Percentiles rank a stretch among this genome's conserved stretches.
phyloP scores from a whole-genome alignment of 2,113 vertebrate genomes.

The Siniperca knerii region DNA sequence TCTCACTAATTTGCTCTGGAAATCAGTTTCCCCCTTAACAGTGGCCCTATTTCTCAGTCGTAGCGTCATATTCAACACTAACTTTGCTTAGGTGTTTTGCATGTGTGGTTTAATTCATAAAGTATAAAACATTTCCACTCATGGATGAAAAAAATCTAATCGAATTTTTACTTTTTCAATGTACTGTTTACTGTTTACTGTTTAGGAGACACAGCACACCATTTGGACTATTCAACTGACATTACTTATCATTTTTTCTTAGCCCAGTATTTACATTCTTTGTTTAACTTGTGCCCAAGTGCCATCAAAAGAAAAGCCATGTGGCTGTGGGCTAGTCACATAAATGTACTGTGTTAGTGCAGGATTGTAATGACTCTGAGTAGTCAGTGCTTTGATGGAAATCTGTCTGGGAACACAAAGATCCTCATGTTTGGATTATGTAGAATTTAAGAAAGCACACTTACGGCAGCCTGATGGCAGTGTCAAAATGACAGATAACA shows the following conservation, averaged over 20 bases:
- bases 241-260: conserved; percentile 26
- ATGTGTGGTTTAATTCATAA: conserved; percentile 28
- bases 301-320: conserved; percentile 42
- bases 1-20: neutral
- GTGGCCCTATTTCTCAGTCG: neutral
- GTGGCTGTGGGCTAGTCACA: conserved; percentile 39
- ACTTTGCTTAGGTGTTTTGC: conserved; percentile 22
- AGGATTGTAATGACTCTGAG: neutral
- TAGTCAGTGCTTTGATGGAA: neutral
- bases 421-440: neutral
- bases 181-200: neutral
- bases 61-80: too few relatives aligned
- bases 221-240: neutral
- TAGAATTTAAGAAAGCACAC: conserved; percentile 51
- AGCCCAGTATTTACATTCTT: conserved; percentile 53
- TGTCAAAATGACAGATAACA: neutral
- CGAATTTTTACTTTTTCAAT: conserved; percentile 3
- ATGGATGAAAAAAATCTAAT: neutral
- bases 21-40: neutral
- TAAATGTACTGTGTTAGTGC: neutral
- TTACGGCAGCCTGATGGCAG: neutral
- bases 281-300: conserved; percentile 55
- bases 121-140: conserved; percentile 18
- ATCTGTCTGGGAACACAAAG: conserved; percentile 12
- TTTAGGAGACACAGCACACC: neutral